A percentile compares a stretch with the other conserved stretches of the same genome.
Evolutionary conservation across 2,888 invertebrate species (phyloP).

Genomic region (Synergus gifuensis): DNA sequence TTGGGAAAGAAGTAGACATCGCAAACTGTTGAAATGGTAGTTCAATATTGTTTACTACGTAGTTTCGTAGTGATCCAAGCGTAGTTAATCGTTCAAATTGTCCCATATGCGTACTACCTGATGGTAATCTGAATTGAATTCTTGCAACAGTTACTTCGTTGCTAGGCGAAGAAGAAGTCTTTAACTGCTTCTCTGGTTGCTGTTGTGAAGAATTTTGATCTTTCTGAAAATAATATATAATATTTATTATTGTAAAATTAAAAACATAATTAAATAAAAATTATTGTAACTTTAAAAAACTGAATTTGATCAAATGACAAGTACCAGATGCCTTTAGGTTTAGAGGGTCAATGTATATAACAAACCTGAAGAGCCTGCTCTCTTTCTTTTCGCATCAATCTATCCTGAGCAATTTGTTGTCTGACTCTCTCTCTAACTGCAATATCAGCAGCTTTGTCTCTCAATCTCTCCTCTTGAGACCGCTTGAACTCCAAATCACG

Average conservation of each 20-base stretch:
- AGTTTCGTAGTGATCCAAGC: constrained; percentile 80
- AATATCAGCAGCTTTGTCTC: constrained; percentile 87
- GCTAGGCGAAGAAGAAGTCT: constrained; percentile 34
- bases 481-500: constrained; percentile 87
- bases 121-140: constrained; percentile 92
- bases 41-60: constrained; percentile 80
- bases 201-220: constrained; percentile 51
- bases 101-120: constrained; percentile 87
- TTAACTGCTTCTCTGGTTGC: constrained; percentile 55
- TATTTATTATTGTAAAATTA: too few relatives aligned
- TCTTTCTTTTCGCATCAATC: constrained; percentile 83
- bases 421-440: constrained; percentile 87
- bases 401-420: constrained; percentile 92
- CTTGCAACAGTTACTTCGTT: constrained; percentile 81
- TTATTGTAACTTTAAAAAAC: too few relatives aligned
- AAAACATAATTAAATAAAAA: too few relatives aligned
- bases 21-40: constrained; percentile 81
- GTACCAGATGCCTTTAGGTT: neutral
- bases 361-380: constrained; percentile 66
- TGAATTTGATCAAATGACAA: too few relatives aligned
- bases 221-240: constrained; percentile 14
- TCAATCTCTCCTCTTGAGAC: constrained; percentile 85
- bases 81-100: constrained; percentile 85
- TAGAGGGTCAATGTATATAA: neutral
- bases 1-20: constrained; percentile 88